These are phyloP conservation scores for Trimorus sp. DNA, from an alignment of 2,888 invertebrate genomes.

Conservation along the genomic window DNA sequence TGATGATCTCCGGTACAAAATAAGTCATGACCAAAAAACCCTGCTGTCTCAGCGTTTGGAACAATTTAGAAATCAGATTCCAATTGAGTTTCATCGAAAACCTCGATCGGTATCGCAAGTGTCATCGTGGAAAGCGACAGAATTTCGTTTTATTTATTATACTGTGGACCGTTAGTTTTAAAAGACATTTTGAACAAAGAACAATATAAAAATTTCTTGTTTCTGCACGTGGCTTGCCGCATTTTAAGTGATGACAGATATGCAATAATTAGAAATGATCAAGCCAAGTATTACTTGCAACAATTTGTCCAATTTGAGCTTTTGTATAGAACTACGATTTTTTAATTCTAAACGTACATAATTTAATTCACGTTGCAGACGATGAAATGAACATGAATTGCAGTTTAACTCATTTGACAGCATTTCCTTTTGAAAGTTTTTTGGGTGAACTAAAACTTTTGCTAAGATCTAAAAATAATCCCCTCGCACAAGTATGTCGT, in stretches of 20 bases:
- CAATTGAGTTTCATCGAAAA: constrained; percentile 7
- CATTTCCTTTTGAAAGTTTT: no score
- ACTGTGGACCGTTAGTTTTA: background rate
- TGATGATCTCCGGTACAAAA: constrained; percentile 19
- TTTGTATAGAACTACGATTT: background rate
- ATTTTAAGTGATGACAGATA: constrained; percentile 24
- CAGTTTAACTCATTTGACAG: no score
- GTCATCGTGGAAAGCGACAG: constrained; percentile 24
- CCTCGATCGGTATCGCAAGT: constrained; percentile 5
- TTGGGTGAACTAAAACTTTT: no score
- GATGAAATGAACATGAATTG: background rate
- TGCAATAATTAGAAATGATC: background rate
- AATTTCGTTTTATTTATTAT: constrained; percentile 26
- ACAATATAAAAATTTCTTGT: constrained; percentile 17
- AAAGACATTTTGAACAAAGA: constrained; percentile 7
- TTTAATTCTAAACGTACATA: constrained; percentile 21
- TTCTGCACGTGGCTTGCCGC: constrained; percentile 20
- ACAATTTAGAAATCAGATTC: constrained; percentile 5
- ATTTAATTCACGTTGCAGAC: constrained; percentile 39
- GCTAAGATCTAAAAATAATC: no score
- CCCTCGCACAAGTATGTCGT: no score
- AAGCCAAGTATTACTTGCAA: constrained; percentile 14
- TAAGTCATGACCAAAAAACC: constrained; percentile 25
- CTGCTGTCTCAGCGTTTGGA: constrained; percentile 4
- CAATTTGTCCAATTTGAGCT: background rate